phyloP scores from a whole-genome alignment of 2,888 invertebrate genomes.

The Yponomeuta sedellus region DNA sequence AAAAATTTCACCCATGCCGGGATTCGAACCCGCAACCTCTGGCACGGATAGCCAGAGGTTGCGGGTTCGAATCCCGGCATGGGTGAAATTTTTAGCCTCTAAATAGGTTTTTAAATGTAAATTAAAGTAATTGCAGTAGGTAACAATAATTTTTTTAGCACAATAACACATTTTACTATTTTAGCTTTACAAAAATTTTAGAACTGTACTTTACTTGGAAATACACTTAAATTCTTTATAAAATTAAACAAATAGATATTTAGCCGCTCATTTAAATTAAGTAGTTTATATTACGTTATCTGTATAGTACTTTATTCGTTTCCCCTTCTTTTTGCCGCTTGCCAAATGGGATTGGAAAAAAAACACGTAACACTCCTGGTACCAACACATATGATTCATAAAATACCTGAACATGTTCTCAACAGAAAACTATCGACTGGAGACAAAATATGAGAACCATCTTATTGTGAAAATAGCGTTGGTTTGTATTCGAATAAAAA shows the following conservation, averaged over 20 bases:
- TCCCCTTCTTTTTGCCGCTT: slow-evolving; percentile 63
- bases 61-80: too few relatives aligned
- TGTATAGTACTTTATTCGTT: slow-evolving; percentile 62
- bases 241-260: not conserved
- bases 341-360: slow-evolving; percentile 65
- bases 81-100: too few relatives aligned
- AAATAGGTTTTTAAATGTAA: too few relatives aligned
- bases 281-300: not conserved
- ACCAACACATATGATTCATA: slow-evolving; percentile 22
- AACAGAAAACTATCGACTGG: slow-evolving; percentile 98
- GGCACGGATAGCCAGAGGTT: too few relatives aligned
- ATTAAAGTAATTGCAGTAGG: not conserved
- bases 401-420: slow-evolving; percentile 21
- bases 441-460: slow-evolving; percentile 98
- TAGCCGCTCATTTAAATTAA: not conserved
- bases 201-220: not conserved
- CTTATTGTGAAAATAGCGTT: slow-evolving; percentile 98
- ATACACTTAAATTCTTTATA: not conserved
- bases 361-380: slow-evolving; percentile 31
- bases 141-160: not conserved
- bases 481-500: slow-evolving; percentile 79
- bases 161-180: not conserved
- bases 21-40: too few relatives aligned
- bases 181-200: not conserved
- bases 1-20: too few relatives aligned